Conservation (phyloP, 37 sponge, comb jelly and placozoan species). For the Bolinopsis microptera region DNA sequence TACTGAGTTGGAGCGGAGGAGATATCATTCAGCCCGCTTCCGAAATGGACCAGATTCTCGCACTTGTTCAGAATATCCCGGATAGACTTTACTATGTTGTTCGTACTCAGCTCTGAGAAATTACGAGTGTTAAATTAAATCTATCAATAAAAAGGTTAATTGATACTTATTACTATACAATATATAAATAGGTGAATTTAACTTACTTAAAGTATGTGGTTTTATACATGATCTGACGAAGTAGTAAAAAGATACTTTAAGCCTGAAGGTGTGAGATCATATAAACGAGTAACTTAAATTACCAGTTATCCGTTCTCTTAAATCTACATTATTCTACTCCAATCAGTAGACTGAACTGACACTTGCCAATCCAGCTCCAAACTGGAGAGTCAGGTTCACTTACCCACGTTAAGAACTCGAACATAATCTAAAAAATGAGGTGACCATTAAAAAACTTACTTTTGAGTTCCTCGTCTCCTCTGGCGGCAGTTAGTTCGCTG, state of each 20-base stretch:
- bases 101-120: constrained; percentile 22
- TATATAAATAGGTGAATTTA: no score
- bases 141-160: neutral
- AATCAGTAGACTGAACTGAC: constrained; percentile 10
- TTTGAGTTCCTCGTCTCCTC: constrained; percentile 55
- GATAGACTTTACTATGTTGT: constrained; percentile 15
- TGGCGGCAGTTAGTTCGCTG: constrained; percentile 45
- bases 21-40: constrained; percentile 23
- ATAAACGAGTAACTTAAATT: neutral
- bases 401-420: no score
- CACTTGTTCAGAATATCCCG: constrained; percentile 26
- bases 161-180: no score
- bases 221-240: no score
- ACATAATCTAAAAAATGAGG: no score
- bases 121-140: neutral
- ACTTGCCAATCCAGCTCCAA: neutral
- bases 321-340: constrained; percentile 8
- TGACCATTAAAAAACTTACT: no score
- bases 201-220: neutral
- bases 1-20: constrained; percentile 35
- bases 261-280: neutral
- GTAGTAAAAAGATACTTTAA: neutral
- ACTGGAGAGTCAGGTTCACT: no score
- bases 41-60: constrained; percentile 6
- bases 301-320: neutral